Base-by-base conservation (phyloP, 2,888 invertebrate genomes). In the Plagodis pulveraria region DNA sequence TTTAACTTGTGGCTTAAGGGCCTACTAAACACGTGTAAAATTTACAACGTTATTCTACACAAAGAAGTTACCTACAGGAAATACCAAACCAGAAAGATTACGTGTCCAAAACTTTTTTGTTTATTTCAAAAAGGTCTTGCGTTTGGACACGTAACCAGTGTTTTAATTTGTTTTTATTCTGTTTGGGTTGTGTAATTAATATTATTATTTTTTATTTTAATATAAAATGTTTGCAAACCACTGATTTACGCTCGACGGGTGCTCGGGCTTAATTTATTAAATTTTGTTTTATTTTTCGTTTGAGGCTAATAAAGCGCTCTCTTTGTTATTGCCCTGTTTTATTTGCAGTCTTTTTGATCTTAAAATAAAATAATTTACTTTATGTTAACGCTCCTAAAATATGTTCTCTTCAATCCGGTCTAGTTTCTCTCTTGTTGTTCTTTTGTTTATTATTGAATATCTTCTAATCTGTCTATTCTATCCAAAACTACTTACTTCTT, bases 151-250 rank as follows among this genome's bases (percentile, higher is more conserved):
- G 47, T 47, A 47, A 54, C 33, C 40, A 35, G 22, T n/a, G 34
- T 11, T 47, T 36, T 42, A 5, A 34, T 43, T 50, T 50, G 38
- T 50, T 42, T 40, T 42, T 41, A 49, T 43, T 44, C 9, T 36
- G 46, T 36, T 42, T 43, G 42, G 34, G 41, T 38, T 33, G 38
- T 54, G 54, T 54, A 54, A 54, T 54, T 54, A 41, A 54, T 54
- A 40, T 48, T n/a, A 34, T 45, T 6, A 43, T 43, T 35, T 42
- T 43, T 42, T 42, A 42, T 42, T 32, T 41, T 8, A 47, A 47
- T 9, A 44, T 52, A 41, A 41, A 45, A 44, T 45, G 52, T 45
- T 45, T 52, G 45, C 45, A 22, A 52, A 44, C 38, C 44, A 41
- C 12, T 53, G 45, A 52, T 52, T 52, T 45, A 51, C 50, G 35